Base-by-base conservation (phyloP, 2,113 vertebrate species). In the Psammodynastes pulverulentus region DNA sequence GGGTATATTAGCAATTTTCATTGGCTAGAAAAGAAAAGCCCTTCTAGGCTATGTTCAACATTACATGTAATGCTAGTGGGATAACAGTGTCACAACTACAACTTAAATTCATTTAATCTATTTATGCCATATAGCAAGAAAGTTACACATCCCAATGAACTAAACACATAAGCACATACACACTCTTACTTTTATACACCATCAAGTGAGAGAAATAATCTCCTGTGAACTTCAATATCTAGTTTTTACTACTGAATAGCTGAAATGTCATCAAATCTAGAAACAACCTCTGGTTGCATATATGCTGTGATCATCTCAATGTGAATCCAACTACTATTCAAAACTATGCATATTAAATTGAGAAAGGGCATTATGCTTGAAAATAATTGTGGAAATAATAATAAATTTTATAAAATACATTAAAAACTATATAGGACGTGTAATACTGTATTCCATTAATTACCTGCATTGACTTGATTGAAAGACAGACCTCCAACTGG, bases 401-500 rank as follows among this genome's bases (percentile, higher is more conserved):
- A 1, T 56, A 91, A 86, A 56, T 39, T 48, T 46, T 54, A 29
- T 48, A 34, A 53, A 92, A 54, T 54, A 15, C n/a, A 48, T 84
- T 2, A 48, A 43, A 46, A 48, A 89, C 13, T 58, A 92, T 46
- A 10, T 24, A 43, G 23, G 5, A 12, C 1, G 0, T n/a, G 21
- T 67, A 93, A 86, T 79, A 79, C 92, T 10, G 52, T n/a, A 62
- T 87, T 87, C 19, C 43, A 62, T 84, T 62, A 26, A 26, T 94
- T 97, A 98, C 98, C 98, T 98, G 97, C 94, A 91, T 96, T 95
- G 86, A 93, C 96, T 96, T 97, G 98, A 94, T 95, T 98, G 96
- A 98, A 97, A 92, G 98, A 94, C 62, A 98, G n/a, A 93, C 97
- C 98, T 90, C 97, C 96, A 91, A 91, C 88, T 39, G 98, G 94